phyloP scores from a whole-genome alignment of 2,888 invertebrate genomes.

The Cyaniris semiargus region DNA sequence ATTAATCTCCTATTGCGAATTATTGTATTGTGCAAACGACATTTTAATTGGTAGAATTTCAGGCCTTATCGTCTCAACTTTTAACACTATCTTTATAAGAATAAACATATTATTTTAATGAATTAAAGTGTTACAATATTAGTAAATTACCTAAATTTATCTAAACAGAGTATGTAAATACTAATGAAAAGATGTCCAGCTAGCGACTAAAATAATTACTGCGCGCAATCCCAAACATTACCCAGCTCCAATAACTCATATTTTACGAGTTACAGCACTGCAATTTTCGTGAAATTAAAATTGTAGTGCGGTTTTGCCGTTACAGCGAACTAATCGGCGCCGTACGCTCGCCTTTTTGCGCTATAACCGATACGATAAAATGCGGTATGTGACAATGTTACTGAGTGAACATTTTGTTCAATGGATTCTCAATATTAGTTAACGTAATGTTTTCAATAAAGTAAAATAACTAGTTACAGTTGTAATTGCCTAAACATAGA shows the following conservation, averaged over 20 bases:
- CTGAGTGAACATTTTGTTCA: background rate
- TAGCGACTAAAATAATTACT: background rate
- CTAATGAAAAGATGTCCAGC: background rate
- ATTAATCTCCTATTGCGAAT: too few species aligned
- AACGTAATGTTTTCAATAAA: too few species aligned
- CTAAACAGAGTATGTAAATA: background rate
- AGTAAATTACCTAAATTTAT: too few species aligned
- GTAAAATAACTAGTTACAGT: too few species aligned
- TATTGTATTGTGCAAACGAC: too few species aligned
- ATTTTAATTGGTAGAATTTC: too few species aligned
- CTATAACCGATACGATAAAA: slow-evolving; percentile 36
- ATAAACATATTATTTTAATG: too few species aligned
- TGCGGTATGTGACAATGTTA: slow-evolving; percentile 27
- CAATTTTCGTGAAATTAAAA: slow-evolving; percentile 42
- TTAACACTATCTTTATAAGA: too few species aligned
- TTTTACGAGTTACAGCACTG: slow-evolving; percentile 30
- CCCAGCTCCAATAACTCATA: slow-evolving; percentile 21
- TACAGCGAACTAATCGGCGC: slow-evolving; percentile 40
- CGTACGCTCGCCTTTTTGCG: slow-evolving; percentile 36
- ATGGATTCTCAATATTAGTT: background rate
- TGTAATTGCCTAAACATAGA: too few species aligned
- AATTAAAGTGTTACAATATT: too few species aligned
- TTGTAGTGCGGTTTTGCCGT: slow-evolving; percentile 34
- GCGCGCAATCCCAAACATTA: background rate
- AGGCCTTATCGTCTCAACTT: too few species aligned